phyloP scores from a whole-genome alignment of 2,113 vertebrate genomes.

The Pagrus major region DNA sequence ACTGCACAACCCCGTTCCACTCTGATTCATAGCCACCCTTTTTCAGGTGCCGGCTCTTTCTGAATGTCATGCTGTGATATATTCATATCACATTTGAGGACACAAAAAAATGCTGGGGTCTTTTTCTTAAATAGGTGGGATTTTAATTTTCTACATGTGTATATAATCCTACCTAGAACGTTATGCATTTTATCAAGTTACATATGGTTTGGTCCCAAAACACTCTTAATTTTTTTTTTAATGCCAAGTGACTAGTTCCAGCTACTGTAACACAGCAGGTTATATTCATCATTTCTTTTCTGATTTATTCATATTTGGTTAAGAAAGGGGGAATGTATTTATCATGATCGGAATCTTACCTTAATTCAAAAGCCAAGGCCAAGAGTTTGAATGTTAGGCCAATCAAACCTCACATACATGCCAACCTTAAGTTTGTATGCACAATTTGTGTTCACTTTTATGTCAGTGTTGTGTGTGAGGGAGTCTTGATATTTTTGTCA shows the following conservation, averaged over 20 bases:
- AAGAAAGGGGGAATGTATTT: constrained; percentile 64
- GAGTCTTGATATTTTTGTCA: constrained; percentile 58
- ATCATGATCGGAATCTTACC: constrained; percentile 46
- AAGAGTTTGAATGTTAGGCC: constrained; percentile 70
- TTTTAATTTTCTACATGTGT: constrained; percentile 46
- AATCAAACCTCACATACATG: constrained; percentile 62
- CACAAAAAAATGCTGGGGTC: constrained; percentile 55
- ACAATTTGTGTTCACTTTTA: constrained; percentile 61
- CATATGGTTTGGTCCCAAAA: constrained; percentile 47
- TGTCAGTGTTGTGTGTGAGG: constrained; percentile 54
- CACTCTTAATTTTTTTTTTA: not conserved
- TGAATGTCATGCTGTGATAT: constrained; percentile 56
- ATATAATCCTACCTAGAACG: constrained; percentile 39
- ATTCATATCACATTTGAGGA: constrained; percentile 39
- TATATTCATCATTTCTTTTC: constrained; percentile 39
- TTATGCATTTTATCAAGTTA: constrained; percentile 58
- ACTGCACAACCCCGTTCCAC: constrained; percentile 33
- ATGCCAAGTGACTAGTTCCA: constrained; percentile 42
- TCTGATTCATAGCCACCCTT: constrained; percentile 29
- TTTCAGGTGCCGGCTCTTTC: constrained; percentile 51
- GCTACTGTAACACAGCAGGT: constrained; percentile 55
- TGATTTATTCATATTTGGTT: constrained; percentile 44
- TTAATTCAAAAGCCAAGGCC: constrained; percentile 61
- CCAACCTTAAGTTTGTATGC: constrained; percentile 67
- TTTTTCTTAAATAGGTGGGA: constrained; percentile 38